phyloP scores from a whole-genome alignment of 2,888 invertebrate species.

The Drosophila aldrichi region DNA sequence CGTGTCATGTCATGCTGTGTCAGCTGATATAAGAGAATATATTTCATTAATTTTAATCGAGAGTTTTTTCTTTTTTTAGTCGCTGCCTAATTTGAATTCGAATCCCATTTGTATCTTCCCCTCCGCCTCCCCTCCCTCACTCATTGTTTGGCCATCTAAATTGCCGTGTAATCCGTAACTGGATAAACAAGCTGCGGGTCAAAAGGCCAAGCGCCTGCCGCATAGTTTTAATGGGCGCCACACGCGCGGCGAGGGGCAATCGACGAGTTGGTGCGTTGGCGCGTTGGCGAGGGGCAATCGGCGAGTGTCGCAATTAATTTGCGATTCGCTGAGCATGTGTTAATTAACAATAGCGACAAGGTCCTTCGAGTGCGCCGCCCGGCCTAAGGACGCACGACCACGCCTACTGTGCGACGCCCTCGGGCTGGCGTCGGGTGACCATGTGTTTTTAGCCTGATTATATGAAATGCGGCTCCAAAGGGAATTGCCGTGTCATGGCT shows the following conservation, averaged over 20 bases:
- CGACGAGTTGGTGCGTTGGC: slow-evolving; percentile 7
- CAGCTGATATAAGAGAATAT: background rate
- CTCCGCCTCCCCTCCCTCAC: background rate
- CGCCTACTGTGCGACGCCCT: background rate
- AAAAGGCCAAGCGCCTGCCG: slow-evolving; percentile 10
- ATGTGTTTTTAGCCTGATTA: slow-evolving; percentile 77
- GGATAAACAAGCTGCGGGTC: slow-evolving; percentile 8
- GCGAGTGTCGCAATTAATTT: slow-evolving; percentile 80
- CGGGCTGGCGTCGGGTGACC: slow-evolving; percentile 41
- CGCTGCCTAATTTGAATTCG: background rate
- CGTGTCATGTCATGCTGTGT: no score
- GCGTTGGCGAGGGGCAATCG: background rate
- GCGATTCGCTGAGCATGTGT: slow-evolving; percentile 84
- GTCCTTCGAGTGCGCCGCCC: slow-evolving; percentile 58
- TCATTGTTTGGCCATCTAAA: slow-evolving; percentile 3
- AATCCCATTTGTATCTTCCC: background rate
- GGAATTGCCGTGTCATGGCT: slow-evolving; percentile 78
- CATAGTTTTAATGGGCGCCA: slow-evolving; percentile 14
- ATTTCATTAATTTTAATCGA: background rate
- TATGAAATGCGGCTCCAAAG: slow-evolving; percentile 68
- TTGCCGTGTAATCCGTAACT: slow-evolving; percentile 1
- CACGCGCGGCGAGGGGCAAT: slow-evolving; percentile 40
- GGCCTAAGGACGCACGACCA: slow-evolving; percentile 11
- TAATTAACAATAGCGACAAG: slow-evolving; percentile 81
- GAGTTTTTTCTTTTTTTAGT: background rate